Conservation (phyloP, 2,113 vertebrate genomes). For the Acrocephalus arundinaceus region DNA sequence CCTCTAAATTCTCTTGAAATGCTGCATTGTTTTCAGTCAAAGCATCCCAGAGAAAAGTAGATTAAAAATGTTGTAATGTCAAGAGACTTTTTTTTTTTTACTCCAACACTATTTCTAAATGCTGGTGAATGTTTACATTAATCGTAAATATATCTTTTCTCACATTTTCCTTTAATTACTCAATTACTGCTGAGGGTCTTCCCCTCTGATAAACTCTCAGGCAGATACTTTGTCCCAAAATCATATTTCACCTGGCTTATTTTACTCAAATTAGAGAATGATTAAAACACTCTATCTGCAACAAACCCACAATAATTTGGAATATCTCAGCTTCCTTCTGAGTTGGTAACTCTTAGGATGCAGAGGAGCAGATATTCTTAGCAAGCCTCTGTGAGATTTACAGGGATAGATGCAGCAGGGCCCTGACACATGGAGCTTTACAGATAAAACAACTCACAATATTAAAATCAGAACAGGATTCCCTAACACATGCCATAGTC, state of each 20-base stretch:
- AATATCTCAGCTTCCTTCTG: not conserved
- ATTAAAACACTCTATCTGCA: not conserved
- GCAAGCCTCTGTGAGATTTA: not conserved
- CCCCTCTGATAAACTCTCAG: not conserved
- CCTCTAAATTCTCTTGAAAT: not conserved
- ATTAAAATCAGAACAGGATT: conserved; percentile 23
- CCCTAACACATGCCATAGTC: not conserved
- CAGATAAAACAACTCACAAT: not conserved
- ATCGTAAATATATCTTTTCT: not conserved
- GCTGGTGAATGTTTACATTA: not conserved
- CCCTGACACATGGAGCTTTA: not conserved
- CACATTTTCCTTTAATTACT: not conserved
- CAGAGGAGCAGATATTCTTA: conserved; percentile 15
- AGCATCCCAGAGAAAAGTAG: not conserved
- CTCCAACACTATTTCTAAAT: not conserved
- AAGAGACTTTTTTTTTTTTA: not conserved
- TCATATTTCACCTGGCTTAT: not conserved
- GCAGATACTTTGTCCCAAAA: not conserved
- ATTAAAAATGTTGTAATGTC: not conserved
- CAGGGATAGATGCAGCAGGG: not conserved
- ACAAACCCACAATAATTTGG: not conserved
- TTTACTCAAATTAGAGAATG: not conserved
- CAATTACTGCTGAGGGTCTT: not conserved
- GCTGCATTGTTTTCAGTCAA: not conserved
- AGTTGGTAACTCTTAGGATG: not conserved